A percentile compares a stretch with the other conserved stretches of the same genome.
Conservation (phyloP, 2,113 vertebrate genomes). For the Dinomys branickii region DNA sequence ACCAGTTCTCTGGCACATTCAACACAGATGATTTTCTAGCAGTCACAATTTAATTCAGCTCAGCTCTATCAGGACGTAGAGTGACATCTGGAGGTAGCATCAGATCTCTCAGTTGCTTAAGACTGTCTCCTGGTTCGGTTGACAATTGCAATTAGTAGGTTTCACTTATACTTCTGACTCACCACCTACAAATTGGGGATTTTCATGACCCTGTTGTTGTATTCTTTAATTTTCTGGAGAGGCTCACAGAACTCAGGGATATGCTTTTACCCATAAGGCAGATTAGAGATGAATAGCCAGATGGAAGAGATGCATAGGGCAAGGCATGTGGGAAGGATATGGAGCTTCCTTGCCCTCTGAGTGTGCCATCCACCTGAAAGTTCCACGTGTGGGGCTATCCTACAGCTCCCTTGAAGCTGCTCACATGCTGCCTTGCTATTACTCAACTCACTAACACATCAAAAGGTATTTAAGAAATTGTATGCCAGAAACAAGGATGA, state of each 20-base stretch:
- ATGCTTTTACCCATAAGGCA: not conserved
- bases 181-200: not conserved
- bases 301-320: not conserved
- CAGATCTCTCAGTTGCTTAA: not conserved
- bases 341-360: not conserved
- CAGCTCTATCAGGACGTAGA: not conserved
- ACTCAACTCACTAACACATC: not conserved
- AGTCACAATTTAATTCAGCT: not conserved
- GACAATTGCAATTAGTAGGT: not conserved
- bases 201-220: not conserved
- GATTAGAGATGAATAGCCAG: not conserved
- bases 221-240: constrained; percentile 7
- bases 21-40: not conserved
- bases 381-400: not conserved
- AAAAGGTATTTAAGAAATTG: not conserved
- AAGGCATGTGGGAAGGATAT: not conserved
- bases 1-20: not conserved
- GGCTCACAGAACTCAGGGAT: not conserved
- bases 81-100: not conserved
- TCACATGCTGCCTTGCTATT: not conserved
- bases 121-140: not conserved
- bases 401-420: not conserved
- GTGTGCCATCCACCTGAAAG: not conserved
- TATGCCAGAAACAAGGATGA: not conserved
- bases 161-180: not conserved